phyloP scores from a whole-genome alignment of 2,888 invertebrate species.

The Lapara coniferarum region DNA sequence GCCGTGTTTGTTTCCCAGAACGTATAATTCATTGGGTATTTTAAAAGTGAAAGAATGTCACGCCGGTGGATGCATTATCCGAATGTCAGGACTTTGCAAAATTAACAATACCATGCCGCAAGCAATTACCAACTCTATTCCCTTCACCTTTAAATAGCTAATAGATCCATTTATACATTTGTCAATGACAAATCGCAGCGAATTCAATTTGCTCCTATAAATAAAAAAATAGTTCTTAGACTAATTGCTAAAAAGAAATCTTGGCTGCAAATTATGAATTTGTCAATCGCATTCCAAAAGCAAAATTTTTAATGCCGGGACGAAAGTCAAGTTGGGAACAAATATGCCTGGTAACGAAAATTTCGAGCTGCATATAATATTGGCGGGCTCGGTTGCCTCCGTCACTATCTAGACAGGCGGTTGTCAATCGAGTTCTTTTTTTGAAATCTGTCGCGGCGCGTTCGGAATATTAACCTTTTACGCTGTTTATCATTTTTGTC shows the following conservation, averaged over 20 bases:
- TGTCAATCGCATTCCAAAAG: conserved; percentile 29
- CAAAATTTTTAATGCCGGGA: conserved; percentile 16
- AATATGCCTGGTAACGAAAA: background rate
- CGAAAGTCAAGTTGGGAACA: conserved; percentile 5
- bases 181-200: conserved; percentile 1
- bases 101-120: background rate
- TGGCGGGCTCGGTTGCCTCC: conserved; percentile 7
- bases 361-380: background rate
- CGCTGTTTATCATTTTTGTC: conserved; percentile 19
- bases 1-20: conserved; percentile 11
- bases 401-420: conserved; percentile 22
- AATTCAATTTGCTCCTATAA: background rate
- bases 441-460: conserved; percentile 12
- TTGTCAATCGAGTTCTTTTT: conserved; percentile 22
- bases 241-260: background rate
- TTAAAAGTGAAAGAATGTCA: conserved; percentile 17
- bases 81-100: conserved; percentile 3
- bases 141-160: background rate
- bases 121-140: background rate
- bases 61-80: conserved; percentile 16
- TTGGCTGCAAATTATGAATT: background rate
- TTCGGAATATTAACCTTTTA: conserved; percentile 23
- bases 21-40: conserved; percentile 17
- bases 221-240: background rate
- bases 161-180: background rate